Conservation (phyloP, 2,113 vertebrate species). For the Regulus satrapa region DNA sequence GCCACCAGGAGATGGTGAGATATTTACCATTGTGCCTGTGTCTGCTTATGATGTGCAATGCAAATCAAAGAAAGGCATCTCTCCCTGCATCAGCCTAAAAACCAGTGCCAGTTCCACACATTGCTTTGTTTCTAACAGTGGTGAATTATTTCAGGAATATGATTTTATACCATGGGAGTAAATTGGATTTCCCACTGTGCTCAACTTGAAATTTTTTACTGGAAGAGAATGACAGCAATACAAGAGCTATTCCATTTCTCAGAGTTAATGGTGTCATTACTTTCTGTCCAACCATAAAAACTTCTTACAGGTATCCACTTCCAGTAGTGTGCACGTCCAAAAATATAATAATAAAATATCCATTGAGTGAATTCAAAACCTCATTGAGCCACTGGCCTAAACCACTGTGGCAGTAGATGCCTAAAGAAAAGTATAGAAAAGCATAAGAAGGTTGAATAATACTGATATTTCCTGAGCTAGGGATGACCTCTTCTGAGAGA, state of each 20-base stretch:
- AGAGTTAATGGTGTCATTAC: background rate
- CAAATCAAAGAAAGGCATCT: background rate
- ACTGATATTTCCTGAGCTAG: background rate
- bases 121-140: background rate
- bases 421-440: background rate
- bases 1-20: background rate
- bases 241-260: background rate
- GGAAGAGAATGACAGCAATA: background rate
- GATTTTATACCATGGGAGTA: background rate
- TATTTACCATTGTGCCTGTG: background rate
- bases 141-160: background rate
- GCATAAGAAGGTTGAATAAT: background rate
- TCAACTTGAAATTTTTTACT: background rate
- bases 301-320: background rate
- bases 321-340: background rate
- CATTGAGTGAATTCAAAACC: background rate
- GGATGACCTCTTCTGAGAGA: background rate
- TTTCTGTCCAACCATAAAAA: background rate
- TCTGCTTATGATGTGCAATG: background rate
- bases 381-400: background rate
- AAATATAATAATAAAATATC: no score
- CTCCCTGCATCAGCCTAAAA: background rate
- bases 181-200: background rate
- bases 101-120: background rate
- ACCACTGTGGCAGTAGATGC: background rate